These are phyloP conservation scores for Lamellibrachia satsuma DNA, from an alignment of 2,888 invertebrate genomes.

Conservation along the genomic window DNA sequence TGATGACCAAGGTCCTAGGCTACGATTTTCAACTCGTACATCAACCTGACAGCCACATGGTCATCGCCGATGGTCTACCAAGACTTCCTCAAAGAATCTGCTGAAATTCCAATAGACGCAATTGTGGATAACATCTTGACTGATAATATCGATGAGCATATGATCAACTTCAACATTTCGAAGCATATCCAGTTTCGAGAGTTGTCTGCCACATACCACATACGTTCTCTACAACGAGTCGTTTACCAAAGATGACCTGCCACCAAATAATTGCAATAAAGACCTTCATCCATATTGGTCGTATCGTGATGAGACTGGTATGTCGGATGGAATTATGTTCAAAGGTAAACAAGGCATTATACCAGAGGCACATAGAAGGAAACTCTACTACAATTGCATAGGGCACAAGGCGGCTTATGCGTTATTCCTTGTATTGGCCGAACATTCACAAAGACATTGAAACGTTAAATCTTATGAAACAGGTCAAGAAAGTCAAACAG, in stretches of 20 bases:
- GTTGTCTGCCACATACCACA: slow-evolving; percentile 14
- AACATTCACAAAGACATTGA: no score
- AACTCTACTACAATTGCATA: no score
- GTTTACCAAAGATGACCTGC: slow-evolving; percentile 31
- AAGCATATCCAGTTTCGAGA: slow-evolving; percentile 14
- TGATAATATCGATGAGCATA: background rate
- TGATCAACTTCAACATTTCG: slow-evolving; percentile 23
- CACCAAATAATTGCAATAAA: slow-evolving; percentile 14
- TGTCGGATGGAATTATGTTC: no score
- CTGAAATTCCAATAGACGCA: slow-evolving; percentile 25
- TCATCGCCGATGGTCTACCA: slow-evolving; percentile 38
- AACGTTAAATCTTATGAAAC: no score
- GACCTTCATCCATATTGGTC: slow-evolving; percentile 12
- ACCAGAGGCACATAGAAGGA: no score
- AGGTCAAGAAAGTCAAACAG: no score
- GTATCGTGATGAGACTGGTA: no score
- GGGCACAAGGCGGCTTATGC: no score
- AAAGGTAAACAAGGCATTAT: no score
- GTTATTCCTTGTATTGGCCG: no score
- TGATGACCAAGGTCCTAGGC: slow-evolving; percentile 31
- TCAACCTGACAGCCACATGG: slow-evolving; percentile 36
- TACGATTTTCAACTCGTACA: slow-evolving; percentile 36
- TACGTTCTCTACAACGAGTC: slow-evolving; percentile 26
- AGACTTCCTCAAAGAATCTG: slow-evolving; percentile 30
- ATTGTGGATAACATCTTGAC: no score